Evolutionary conservation across 2,888 invertebrate genomes (phyloP), one percentile per base, ranked within the genome.

Genomic region (Ophonus ardosiacus): DNA sequence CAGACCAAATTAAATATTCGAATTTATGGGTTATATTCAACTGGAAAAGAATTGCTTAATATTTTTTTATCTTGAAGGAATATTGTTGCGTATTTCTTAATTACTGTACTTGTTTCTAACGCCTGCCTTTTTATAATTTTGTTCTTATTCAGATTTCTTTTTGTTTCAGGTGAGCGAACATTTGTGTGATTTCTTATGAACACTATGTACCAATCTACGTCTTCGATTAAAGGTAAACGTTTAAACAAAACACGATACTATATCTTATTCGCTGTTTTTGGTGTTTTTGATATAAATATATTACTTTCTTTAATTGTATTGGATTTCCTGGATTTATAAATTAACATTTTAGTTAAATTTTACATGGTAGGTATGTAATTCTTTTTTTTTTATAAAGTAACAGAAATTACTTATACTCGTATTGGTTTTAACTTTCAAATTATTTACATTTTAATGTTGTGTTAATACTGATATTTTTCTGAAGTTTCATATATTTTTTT

Each of bases 1-100:
- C 43, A 1, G 43, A 18, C 43, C 18, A 74, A 74, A 74, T 74
- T 74, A 74, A 74, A 74, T 15, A 74, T 38, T 74, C 51, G 10
- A 74, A 74, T 74, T 74, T 74, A 74, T 43, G 71, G 71, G 0
- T 17, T 63, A 18, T 13, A 18, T 61, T 1, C 61, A 7, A 24
- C 63, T 8, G 21, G 10, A 17, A 10, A 63, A 63, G 63, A 21
- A 63, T 63, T 63, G 63, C 18, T 63, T 21, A 63, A 63, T 63
- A 63, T 63, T 63, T 63, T 5, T 51, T 51, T 51, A 13, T 51
- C 10, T 51, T 10, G 43, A 13, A 13, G 43, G 31, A 31, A 51
- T 51, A 13, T 51, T 51, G 43, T 51, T 51, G 8, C 43, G 43
- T 8, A 51, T 51, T 31, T 51, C 43, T 5, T 51, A 51, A 51